Base-by-base conservation (phyloP, 2,113 vertebrate species). In the Gambusia holbrooki region DNA sequence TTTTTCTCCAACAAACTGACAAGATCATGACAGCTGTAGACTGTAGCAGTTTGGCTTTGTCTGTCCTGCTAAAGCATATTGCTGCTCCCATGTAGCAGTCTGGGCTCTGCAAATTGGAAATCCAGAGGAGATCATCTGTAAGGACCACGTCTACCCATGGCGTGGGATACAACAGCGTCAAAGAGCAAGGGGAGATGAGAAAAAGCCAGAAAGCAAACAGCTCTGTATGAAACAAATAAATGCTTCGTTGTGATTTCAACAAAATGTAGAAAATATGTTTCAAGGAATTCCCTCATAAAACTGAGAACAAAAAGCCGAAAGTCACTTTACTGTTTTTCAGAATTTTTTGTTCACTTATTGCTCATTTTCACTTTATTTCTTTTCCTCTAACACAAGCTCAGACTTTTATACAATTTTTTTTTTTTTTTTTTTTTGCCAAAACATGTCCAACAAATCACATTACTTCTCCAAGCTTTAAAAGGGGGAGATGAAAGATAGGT, bases 111-210 rank as follows among this genome's bases (percentile, higher is more conserved):
- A 94, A 92, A 94, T 92, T 93, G 93, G 89, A 94, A 93, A 92
- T 91, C 92, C 91, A 90, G 89, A 88, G 89, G 90, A 94, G 90
- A 94, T 95, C 88, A 94, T 92, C 89, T 94, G 93, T 91, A 92
- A 94, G 93, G 89, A 92, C 89, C 93, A 90, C 76, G 81, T 88
- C 82, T 76, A 81, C 81, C 69, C 81, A 71, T 85, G 69, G 83
- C 69, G 82, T 84, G 76, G 76, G 71, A 87, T 78, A 69, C 74
- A 80, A 72, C 51, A 40, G 48, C 78, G 74, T 51, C 69, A 69
- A 60, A 74, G 67, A 80, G 69, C 42, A 40, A 27, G 40, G 48
- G 62, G 77, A 74, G 76, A 69, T 28, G 65, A 69, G 13, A 45
- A 62, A 70, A 72, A 74, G 73, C 22, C 69, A 76, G 66, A 82